A percentile compares a stretch with the other conserved stretches of the same genome.
These are phyloP conservation scores for Erynnis tages DNA, from an alignment of 2,888 invertebrate species.

Conservation along the genomic window DNA sequence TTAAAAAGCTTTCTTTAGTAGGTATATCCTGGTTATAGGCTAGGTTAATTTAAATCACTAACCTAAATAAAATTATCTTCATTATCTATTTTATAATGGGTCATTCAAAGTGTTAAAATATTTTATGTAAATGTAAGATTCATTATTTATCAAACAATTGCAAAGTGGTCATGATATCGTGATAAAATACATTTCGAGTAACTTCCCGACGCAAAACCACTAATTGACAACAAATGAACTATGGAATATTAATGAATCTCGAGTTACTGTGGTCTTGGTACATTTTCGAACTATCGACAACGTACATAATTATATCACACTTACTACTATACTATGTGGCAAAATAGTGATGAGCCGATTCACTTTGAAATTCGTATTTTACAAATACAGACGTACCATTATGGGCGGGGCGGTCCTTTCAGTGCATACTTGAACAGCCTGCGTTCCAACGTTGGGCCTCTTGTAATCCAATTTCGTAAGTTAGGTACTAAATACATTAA, in stretches of 20 bases:
- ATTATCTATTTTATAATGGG: too few species aligned
- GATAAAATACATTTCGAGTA: not conserved
- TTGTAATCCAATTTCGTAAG: too few species aligned
- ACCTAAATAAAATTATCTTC: too few species aligned
- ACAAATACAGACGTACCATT: slow-evolving; percentile 58
- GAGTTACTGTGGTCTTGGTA: not conserved
- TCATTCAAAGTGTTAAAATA: too few species aligned
- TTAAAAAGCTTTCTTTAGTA: too few species aligned
- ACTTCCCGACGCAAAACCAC: not conserved
- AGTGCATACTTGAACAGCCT: slow-evolving; percentile 71
- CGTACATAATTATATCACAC: too few species aligned
- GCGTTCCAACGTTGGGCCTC: slow-evolving; percentile 41
- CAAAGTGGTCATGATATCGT: not conserved
- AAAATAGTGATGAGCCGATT: not conserved
- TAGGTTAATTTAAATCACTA: too few species aligned
- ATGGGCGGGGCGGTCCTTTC: slow-evolving; percentile 65
- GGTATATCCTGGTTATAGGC: too few species aligned
- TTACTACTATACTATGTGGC: not conserved
- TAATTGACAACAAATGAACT: slow-evolving; percentile 4
- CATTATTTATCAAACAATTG: not conserved
- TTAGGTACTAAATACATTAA: too few species aligned
- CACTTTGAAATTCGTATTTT: too few species aligned
- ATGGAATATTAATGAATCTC: slow-evolving; percentile 6
- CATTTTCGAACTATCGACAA: too few species aligned
- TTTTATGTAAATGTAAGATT: too few species aligned